These are phyloP conservation scores for Eolophus roseicapilla DNA, from an alignment of 2,113 vertebrate genomes.

Conservation along the genomic window DNA sequence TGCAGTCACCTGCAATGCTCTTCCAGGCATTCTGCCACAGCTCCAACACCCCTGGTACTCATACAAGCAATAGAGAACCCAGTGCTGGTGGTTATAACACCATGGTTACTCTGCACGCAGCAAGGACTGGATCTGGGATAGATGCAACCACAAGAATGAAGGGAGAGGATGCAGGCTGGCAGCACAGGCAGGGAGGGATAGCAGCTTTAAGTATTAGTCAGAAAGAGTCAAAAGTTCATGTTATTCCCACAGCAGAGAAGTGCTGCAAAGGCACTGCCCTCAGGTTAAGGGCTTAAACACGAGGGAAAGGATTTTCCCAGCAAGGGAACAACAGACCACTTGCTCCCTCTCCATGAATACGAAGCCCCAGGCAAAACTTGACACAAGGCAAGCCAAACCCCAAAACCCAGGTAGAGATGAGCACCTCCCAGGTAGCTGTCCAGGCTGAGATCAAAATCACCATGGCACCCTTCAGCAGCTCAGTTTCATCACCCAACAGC, in stretches of 20 bases:
- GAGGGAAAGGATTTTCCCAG: neutral
- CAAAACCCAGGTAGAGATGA: neutral
- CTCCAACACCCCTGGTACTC: neutral
- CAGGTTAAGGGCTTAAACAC: neutral
- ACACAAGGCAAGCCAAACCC: neutral
- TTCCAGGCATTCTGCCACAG: neutral
- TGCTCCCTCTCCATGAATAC: rapidly evolving
- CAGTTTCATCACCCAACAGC: neutral
- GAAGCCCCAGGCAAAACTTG: neutral
- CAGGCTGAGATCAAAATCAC: neutral
- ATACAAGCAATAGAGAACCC: neutral
- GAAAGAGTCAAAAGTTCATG: neutral
- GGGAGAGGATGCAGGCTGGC: neutral
- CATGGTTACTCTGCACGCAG: neutral
- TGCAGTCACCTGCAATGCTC: neutral
- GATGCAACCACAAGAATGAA: neutral
- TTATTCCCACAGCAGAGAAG: conserved; percentile 2
- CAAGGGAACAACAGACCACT: neutral
- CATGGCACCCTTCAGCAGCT: neutral
- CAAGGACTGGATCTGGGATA: neutral
- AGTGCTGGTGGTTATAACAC: neutral
- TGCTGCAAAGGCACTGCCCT: neutral
- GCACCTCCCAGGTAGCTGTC: neutral
- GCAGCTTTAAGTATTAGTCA: neutral
- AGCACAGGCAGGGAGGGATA: neutral